Percentiles rank a stretch among this genome's conserved stretches.
These are phyloP conservation scores for Pollenia amentaria DNA, from an alignment of 2,888 invertebrate genomes.

Conservation along the genomic window DNA sequence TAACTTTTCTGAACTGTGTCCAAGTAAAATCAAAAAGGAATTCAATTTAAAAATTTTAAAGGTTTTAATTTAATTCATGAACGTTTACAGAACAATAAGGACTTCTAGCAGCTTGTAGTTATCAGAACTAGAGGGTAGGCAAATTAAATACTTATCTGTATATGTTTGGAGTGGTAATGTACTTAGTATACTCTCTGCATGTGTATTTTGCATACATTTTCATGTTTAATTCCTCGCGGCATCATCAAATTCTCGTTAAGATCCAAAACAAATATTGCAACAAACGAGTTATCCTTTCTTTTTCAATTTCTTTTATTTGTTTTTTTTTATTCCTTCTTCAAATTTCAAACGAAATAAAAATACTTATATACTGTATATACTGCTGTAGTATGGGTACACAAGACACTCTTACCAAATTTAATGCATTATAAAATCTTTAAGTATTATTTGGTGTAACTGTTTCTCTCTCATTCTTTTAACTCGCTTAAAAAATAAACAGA, in stretches of 20 bases:
- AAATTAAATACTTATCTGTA: neutral
- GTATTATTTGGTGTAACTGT: neutral
- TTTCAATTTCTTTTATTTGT: conserved; percentile 6
- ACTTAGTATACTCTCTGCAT: conserved; percentile 1
- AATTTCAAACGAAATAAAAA: neutral
- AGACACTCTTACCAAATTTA: conserved; percentile 45
- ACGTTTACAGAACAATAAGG: too few species aligned
- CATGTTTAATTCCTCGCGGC: conserved; percentile 78
- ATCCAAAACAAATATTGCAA: conserved; percentile 72
- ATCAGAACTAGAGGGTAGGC: too few species aligned
- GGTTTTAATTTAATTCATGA: too few species aligned
- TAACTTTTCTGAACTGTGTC: too few species aligned
- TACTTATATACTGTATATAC: conserved; percentile 9
- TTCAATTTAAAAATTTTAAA: too few species aligned
- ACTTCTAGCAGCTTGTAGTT: too few species aligned
- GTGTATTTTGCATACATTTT: conserved; percentile 72
- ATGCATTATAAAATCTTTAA: conserved; percentile 62
- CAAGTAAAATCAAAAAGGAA: too few species aligned
- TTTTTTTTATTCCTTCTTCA: neutral
- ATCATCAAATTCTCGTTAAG: conserved; percentile 81
- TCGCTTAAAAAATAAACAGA: neutral
- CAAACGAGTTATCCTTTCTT: conserved; percentile 68
- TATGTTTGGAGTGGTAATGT: conserved; percentile 2
- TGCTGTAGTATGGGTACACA: neutral
- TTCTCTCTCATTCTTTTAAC: neutral